Evolutionary conservation across 2,797 vertebrate genomes (phyloP), one percentile per base, ranked within the genome.

Genomic region (Aythya fuligula): DNA sequence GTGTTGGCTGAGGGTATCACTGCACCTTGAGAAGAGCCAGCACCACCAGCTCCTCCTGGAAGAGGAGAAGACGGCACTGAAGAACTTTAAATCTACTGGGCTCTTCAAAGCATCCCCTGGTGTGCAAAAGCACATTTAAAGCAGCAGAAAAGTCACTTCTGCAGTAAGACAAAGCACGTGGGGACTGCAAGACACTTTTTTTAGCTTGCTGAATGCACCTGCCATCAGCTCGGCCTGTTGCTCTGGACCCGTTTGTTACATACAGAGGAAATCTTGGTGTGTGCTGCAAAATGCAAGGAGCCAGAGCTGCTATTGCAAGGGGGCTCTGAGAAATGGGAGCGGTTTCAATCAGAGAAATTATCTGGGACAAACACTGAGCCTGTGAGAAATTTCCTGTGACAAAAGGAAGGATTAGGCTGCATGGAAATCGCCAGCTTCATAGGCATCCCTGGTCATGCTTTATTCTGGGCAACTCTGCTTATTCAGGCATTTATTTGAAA

Each of bases 81-180:
- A 36, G 53, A 57, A 45, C 30, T 54, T 41, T 13, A 71, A 57
- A 76, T 10, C 22, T 58, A 17, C 27, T 57, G 30, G n/a, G 22
- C 2, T 66, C 47, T 53, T 67, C 62, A 30, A 39, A 65, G 19
- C 22, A 79, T 21, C 5, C 10, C 24, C 21, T 18, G 64, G 17
- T 9, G 21, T 0, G 0, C 58, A 32, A 75, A 76, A 70, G 64
- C 49, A 75, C 32, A 62, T 51, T 28, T 15, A 21, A 70, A 66
- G 34, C 45, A 18, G 43, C 30, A 53, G 83, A 58, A 66, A 58
- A 64, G 43, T 16, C 27, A 17, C 49, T 72, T 67, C 38, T 1
- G 2, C n/a, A 53, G 28, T 45, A 61, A 28, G 18, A 56, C 47
- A 51, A 64, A 65, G 12, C 45, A 62, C 0, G 0, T 43, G 45